These are phyloP conservation scores for Chloroceryle aenea DNA, from an alignment of 2,113 vertebrate species.

Conservation along the genomic window DNA sequence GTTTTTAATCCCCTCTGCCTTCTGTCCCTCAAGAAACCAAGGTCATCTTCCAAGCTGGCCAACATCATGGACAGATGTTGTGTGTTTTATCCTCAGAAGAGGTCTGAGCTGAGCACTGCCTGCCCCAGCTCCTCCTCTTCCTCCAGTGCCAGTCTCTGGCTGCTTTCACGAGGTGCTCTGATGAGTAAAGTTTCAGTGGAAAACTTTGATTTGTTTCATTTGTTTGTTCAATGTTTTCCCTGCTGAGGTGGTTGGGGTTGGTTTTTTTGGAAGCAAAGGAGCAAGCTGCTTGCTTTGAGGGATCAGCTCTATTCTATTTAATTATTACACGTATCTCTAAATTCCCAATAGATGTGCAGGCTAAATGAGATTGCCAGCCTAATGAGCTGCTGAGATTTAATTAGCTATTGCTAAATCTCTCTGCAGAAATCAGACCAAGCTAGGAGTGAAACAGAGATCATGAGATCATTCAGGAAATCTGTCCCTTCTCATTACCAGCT, in stretches of 20 bases:
- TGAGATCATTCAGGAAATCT: neutral
- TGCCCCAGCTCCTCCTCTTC: neutral
- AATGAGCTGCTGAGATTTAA: neutral
- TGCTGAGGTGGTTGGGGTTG: neutral
- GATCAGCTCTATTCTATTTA: neutral
- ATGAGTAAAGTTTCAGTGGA: neutral
- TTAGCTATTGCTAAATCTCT: neutral
- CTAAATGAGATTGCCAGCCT: neutral
- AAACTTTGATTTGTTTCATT: neutral
- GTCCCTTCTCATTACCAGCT: neutral
- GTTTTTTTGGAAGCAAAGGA: neutral
- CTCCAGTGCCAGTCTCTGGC: neutral
- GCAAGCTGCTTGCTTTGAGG: neutral
- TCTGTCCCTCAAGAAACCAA: neutral
- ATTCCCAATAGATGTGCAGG: neutral
- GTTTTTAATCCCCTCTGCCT: neutral
- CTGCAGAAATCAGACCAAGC: neutral
- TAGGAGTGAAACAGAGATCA: no score
- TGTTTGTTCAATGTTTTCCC: neutral
- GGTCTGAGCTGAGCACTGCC: neutral
- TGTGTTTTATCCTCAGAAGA: neutral
- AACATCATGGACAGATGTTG: fast-evolving
- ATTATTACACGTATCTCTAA: neutral
- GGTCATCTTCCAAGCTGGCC: neutral
- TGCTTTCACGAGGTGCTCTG: neutral